Evolutionary conservation across 1,140 invertebrate genomes (phyloP), one percentile per base, ranked within the genome.

Genomic region (Venustaconcha ellipsiformis): DNA sequence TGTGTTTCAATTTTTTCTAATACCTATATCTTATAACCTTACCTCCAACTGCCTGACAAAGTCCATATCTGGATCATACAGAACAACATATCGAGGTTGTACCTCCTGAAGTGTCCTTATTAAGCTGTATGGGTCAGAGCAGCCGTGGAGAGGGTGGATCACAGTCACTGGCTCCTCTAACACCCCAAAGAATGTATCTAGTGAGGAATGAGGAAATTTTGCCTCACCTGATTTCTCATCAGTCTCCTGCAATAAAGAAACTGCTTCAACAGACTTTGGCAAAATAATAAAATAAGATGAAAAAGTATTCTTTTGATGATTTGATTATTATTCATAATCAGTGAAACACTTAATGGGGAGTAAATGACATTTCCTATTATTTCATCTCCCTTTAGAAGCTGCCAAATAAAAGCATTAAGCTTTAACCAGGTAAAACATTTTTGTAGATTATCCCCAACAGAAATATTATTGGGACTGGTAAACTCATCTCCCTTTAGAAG

Each of bases 31-130:
- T n/a, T 17, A 67, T 65, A 71, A 57, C 18, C 82, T 72, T 82
- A 97, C 92, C 90, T 99, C 97, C 57, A 99, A 92, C 90, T 97
- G 95, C 57, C 97, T 90, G 4, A 99, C 94, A 68, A 95, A 94
- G 12, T 94, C 92, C 73, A 99, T 93, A 88, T 98, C 95, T 67
- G 93, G 93, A 87, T 98, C 96, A 89, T 99, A 99, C 89, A 99
- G 92, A 72, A 99, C 92, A 1, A 99, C 93, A 89, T 95, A 97
- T 80, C 93, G 93, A 0, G 97, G 97, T 74, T 93, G 91, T 11
- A 96, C 67, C 66, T 88, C 86, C 37, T 82, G 71, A 23, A 90
- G 76, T 13, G 84, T 87, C 14, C 83, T 81, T 1, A 78, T 76
- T 57, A 90, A 75, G 26, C 86, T 82, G 76, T 84, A 83, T 15